Conservation (phyloP, 2,113 vertebrate species). For the Oncorhynchus clarkii region DNA sequence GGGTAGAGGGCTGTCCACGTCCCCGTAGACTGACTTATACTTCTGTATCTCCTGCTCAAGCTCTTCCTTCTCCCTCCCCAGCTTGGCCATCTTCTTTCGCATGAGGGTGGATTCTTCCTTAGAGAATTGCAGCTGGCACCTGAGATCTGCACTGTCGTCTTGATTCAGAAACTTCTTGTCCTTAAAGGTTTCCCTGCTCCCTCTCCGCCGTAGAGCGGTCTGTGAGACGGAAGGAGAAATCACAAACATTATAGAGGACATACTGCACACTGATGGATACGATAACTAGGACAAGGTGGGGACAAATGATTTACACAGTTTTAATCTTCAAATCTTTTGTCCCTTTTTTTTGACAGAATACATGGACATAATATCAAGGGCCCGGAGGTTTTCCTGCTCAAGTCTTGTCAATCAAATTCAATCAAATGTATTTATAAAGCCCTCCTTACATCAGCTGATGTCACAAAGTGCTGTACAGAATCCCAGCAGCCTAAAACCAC, state of each 20-base stretch:
- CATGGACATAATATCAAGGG: background rate
- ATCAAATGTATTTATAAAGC: too few species aligned
- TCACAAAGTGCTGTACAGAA: too few species aligned
- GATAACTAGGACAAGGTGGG: conserved; percentile 2
- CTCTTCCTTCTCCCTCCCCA: conserved; percentile 91
- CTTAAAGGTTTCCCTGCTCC: conserved; percentile 89
- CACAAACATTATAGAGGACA: too few species aligned
- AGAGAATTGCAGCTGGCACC: conserved; percentile 96
- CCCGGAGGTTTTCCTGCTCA: background rate
- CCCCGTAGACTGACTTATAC: conserved; percentile 93
- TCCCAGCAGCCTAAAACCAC: too few species aligned
- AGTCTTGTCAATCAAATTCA: background rate
- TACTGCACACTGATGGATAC: background rate
- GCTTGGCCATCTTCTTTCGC: conserved; percentile 97
- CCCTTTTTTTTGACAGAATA: background rate
- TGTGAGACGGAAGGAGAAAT: conserved; percentile 63
- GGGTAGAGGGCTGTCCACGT: conserved; percentile 90
- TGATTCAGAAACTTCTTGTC: conserved; percentile 89
- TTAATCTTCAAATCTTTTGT: background rate
- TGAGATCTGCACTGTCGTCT: conserved; percentile 96
- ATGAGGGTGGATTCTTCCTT: conserved; percentile 94
- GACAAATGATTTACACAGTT: background rate
- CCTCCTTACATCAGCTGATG: too few species aligned
- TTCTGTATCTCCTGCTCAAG: conserved; percentile 95
- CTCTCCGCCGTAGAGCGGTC: conserved; percentile 90